Evolutionary conservation across 2,113 vertebrate genomes (phyloP).

Genomic region (Motacilla alba): DNA sequence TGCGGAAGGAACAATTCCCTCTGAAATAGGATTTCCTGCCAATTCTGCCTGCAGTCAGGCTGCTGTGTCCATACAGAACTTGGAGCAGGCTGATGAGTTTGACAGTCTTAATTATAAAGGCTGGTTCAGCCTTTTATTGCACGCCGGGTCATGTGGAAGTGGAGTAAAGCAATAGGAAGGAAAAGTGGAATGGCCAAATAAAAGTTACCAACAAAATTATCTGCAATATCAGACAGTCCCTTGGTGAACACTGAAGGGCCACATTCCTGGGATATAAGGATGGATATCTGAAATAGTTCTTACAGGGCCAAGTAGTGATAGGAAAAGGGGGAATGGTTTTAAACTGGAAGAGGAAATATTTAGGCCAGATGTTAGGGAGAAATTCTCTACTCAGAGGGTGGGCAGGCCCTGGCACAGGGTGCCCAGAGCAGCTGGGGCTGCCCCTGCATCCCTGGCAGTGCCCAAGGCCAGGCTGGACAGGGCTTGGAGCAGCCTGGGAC

Average conservation of each 20-base stretch:
- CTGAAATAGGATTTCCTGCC: slow-evolving; percentile 18
- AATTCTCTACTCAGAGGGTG: not conserved
- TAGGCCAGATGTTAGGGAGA: not conserved
- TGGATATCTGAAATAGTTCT: not conserved
- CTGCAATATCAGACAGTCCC: not conserved
- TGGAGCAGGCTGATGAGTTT: not conserved
- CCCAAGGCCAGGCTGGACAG: too few species aligned
- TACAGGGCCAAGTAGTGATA: not conserved
- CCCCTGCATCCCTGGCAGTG: too few species aligned
- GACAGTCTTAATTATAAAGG: not conserved
- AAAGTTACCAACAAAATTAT: not conserved
- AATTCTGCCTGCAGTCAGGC: not conserved
- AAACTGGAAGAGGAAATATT: not conserved
- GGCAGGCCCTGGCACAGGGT: not conserved
- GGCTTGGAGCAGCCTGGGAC: too few species aligned
- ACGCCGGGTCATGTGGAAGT: not conserved
- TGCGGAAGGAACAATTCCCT: slow-evolving; percentile 15
- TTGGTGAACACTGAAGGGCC: not conserved
- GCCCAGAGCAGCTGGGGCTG: too few species aligned
- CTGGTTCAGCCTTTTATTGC: not conserved
- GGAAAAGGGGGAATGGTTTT: not conserved
- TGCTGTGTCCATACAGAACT: not conserved
- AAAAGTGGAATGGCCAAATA: not conserved
- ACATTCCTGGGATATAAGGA: not conserved
- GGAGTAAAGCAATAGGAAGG: not conserved